These are phyloP conservation scores for Drosophila auraria DNA, from an alignment of 1,140 invertebrate genomes.

Conservation along the genomic window DNA sequence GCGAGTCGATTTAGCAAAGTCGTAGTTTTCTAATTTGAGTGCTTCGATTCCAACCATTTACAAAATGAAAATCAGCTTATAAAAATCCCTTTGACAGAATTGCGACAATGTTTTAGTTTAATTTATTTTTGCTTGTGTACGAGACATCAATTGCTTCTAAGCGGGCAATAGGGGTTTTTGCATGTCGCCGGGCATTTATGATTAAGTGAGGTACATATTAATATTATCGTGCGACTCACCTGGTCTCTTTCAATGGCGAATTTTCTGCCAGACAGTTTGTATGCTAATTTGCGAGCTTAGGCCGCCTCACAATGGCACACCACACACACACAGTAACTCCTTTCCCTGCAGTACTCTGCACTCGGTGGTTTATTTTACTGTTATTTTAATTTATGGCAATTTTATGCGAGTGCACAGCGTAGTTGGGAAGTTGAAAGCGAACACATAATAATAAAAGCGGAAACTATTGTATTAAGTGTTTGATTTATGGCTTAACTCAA, in stretches of 20 bases:
- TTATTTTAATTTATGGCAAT: constrained; percentile 82
- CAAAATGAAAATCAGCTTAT: not conserved
- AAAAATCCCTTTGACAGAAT: not conserved
- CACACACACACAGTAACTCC: constrained; percentile 31
- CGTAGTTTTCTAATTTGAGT: too few species aligned
- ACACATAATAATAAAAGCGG: constrained; percentile 82
- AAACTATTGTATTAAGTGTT: constrained; percentile 84
- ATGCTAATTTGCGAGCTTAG: constrained; percentile 77
- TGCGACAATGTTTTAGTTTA: too few species aligned
- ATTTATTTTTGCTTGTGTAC: constrained; percentile 5
- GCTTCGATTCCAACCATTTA: not conserved
- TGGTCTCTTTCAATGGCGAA: constrained; percentile 55
- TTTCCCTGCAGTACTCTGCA: constrained; percentile 16
- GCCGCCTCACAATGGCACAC: constrained; percentile 40
- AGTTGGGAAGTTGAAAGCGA: constrained; percentile 60
- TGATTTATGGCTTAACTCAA: constrained; percentile 82
- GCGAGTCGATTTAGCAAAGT: not conserved
- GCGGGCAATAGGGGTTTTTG: constrained; percentile 31
- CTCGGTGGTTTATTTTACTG: constrained; percentile 74
- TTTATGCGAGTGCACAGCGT: constrained; percentile 75
- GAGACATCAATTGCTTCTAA: constrained; percentile 23
- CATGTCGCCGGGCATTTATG: constrained; percentile 80
- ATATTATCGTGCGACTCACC: constrained; percentile 76
- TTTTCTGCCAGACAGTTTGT: constrained; percentile 80
- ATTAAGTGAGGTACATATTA: constrained; percentile 77